Evolutionary conservation across 1,140 invertebrate species (phyloP).

Genomic region (Meteorus sp.): DNA sequence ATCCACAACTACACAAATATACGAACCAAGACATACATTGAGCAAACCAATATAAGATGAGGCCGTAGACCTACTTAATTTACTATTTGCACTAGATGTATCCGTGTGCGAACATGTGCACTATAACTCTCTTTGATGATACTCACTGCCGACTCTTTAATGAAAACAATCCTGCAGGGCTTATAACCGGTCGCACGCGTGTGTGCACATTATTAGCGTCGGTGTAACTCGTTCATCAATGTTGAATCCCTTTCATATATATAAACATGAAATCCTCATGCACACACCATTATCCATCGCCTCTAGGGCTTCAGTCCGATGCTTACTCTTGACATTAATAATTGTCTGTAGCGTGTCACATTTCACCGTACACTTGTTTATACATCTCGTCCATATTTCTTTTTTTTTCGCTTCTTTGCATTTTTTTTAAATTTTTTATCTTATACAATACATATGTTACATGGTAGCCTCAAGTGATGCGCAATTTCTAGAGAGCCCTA

Average conservation of each 20-base stretch:
- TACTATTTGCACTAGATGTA: conserved; percentile 27
- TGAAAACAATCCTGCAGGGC: conserved; percentile 29
- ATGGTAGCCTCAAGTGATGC: neutral
- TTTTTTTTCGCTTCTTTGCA: no score
- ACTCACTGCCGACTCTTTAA: conserved; percentile 30
- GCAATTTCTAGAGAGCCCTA: neutral
- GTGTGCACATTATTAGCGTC: conserved; percentile 3
- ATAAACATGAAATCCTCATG: neutral
- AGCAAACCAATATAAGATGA: no score
- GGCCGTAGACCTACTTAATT: conserved; percentile 18
- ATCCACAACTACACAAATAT: no score
- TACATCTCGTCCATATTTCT: conserved; percentile 1
- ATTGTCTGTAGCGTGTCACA: conserved; percentile 1
- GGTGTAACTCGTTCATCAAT: neutral
- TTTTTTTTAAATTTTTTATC: no score
- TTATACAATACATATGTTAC: no score
- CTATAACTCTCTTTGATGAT: conserved; percentile 28
- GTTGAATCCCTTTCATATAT: neutral
- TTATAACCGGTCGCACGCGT: conserved; percentile 10
- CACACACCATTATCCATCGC: neutral
- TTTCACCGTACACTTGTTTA: conserved; percentile 10
- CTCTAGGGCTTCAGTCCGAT: neutral
- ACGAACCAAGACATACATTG: no score
- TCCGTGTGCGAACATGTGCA: conserved; percentile 28
- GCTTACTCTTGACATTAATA: conserved; percentile 25